Base-by-base conservation (phyloP, 1,140 invertebrate species). In the Saccostrea cuccullata region DNA sequence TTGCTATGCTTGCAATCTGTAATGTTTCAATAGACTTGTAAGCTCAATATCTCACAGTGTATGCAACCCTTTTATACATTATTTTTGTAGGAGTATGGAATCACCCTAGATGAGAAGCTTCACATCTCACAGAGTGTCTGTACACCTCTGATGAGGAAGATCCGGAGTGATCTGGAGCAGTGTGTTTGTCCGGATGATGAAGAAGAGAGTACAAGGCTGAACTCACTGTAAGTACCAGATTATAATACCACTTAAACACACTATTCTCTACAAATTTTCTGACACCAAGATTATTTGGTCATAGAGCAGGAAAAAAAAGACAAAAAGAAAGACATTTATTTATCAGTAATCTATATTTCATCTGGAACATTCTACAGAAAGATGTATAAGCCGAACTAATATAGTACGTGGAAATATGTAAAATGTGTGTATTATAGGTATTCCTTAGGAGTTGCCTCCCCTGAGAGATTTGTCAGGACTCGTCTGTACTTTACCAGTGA, bases 401-500 rank as follows among this genome's bases (percentile, higher is more conserved):
- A 60, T 60, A 4, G 13, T 20, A 60, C 30, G 0, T 36, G 30
- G 0, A 36, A 1, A 20, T 13, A 20, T 60, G 58, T 60, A 60
- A 15, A 40, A 8, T 15, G 23, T 30, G 0, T 88, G 83, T 89
- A 84, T 93, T 94, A 9, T 92, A 97, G 97, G 92, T 99, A 99
- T 96, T 99, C 98, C 11, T 98, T 99, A 95, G 99, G 99, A 82
- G 99, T 99, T 82, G 98, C 98, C 82, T 99, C 98, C 94, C 99
- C 99, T 82, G 98, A 99, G 83, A 96, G 99, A 83, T 99, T 99
- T 96, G 99, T 99, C 6, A 96, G 99, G 55, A 99, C 99, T 1
- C 96, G 99, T 17, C 96, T 99, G 5, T 99, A 99, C 95, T 99
- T 99, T 94, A 99, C 99, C 6, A 99, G 98, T 94, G 99, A 99